phyloP scores from a whole-genome alignment of 2,113 vertebrate species.

The Cariama cristata region DNA sequence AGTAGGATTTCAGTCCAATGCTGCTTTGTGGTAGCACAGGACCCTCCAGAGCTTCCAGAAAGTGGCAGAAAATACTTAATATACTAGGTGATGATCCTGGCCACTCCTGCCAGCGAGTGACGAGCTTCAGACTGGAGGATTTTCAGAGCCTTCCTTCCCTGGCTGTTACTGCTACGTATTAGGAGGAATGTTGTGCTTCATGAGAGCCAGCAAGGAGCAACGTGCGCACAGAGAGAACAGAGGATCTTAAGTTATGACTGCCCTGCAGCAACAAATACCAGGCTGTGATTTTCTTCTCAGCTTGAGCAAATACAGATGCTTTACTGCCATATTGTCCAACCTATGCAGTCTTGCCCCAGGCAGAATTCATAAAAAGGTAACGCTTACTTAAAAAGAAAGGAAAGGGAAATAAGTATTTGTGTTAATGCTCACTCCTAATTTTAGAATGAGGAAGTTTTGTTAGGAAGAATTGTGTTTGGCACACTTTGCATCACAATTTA shows the following conservation, averaged over 20 bases:
- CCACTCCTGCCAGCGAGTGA: neutral
- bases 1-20: neutral
- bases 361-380: neutral
- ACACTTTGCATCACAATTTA: neutral
- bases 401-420: neutral
- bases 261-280: neutral
- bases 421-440: neutral
- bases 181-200: neutral
- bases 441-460: neutral
- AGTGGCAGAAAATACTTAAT: neutral
- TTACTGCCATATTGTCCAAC: neutral
- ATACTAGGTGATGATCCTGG: neutral
- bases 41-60: neutral
- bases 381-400: neutral
- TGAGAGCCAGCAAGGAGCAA: neutral
- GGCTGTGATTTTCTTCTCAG: neutral
- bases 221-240: accelerated
- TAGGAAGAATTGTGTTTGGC: neutral
- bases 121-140: neutral
- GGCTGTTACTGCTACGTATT: accelerated
- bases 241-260: neutral
- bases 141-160: neutral
- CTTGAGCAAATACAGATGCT: neutral
- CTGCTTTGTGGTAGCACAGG: neutral
- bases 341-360: neutral